A percentile compares a stretch with the other conserved stretches of the same genome.
Evolutionary conservation across 92 coral and sea anemone genomes (phyloP).

Genomic region (Zoanthus gigantus): DNA sequence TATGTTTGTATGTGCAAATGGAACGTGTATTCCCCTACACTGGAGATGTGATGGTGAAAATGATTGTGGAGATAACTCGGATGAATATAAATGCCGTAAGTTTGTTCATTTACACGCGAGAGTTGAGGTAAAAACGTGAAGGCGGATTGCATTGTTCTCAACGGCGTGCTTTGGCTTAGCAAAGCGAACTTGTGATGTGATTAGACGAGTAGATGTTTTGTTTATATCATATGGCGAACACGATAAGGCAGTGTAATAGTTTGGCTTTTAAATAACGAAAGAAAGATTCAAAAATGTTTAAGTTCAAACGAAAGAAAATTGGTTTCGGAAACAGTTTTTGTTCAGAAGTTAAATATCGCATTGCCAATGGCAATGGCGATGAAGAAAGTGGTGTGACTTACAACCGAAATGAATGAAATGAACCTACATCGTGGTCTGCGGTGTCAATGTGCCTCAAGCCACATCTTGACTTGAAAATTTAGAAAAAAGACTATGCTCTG

Average conservation of each 20-base stretch:
- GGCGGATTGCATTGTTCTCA: not conserved
- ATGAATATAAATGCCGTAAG: conserved; percentile 62
- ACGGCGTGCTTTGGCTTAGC: conserved; percentile 29
- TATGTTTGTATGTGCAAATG: conserved; percentile 32
- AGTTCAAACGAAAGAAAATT: not conserved
- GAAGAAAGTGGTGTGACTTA: not conserved
- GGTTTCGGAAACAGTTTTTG: not conserved
- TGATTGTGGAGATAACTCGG: conserved; percentile 65
- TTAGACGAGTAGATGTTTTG: conserved; percentile 25
- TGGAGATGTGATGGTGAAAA: conserved; percentile 68
- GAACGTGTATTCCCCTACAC: conserved; percentile 56
- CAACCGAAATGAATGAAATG: conserved; percentile 33
- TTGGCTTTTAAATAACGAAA: not conserved
- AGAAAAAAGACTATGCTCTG: not conserved
- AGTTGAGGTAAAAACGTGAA: not conserved
- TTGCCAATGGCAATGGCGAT: conserved; percentile 31
- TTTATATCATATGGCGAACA: conserved; percentile 9
- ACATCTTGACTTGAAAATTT: not conserved
- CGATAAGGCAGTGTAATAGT: not conserved
- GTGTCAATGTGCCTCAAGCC: not conserved
- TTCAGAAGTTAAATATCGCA: not conserved
- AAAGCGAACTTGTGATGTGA: not conserved
- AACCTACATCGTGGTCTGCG: not conserved
- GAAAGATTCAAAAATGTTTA: not conserved
- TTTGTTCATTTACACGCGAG: not conserved